Conservation (phyloP, 2,113 vertebrate genomes). For the Mormoops blainvillei region DNA sequence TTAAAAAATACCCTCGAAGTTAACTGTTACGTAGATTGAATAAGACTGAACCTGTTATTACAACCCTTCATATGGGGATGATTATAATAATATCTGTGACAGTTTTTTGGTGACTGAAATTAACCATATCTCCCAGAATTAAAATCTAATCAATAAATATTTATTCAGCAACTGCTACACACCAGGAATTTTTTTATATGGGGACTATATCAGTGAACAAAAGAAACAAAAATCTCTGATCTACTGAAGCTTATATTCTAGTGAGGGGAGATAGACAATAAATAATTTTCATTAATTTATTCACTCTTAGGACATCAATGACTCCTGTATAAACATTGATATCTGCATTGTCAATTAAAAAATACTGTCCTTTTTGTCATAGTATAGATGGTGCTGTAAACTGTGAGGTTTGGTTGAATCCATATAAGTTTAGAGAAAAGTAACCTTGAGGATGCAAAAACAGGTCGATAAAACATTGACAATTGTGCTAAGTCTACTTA, state of each 20-base stretch:
- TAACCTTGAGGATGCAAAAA: background rate
- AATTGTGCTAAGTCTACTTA: background rate
- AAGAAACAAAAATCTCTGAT: slow-evolving; percentile 25
- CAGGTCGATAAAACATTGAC: background rate
- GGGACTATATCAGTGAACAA: background rate
- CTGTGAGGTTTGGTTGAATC: background rate
- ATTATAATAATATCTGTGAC: background rate
- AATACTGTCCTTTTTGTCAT: background rate
- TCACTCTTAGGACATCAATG: background rate
- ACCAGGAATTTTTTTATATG: background rate
- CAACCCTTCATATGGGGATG: background rate
- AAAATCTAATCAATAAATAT: slow-evolving; percentile 33
- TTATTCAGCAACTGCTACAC: slow-evolving; percentile 1
- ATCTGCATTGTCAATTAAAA: slow-evolving; percentile 11
- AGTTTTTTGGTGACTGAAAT: slow-evolving; percentile 34
- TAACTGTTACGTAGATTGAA: background rate
- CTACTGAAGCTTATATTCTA: background rate
- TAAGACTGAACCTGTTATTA: slow-evolving; percentile 3
- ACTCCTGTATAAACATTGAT: background rate
- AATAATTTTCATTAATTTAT: background rate
- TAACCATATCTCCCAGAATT: background rate
- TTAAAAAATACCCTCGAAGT: background rate
- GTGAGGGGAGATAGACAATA: background rate
- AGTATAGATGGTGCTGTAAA: background rate
- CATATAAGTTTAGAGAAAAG: background rate